A percentile compares a stretch with the other conserved stretches of the same genome.
phyloP scores from a whole-genome alignment of 1,140 invertebrate species.

The Solenopsis fugax region DNA sequence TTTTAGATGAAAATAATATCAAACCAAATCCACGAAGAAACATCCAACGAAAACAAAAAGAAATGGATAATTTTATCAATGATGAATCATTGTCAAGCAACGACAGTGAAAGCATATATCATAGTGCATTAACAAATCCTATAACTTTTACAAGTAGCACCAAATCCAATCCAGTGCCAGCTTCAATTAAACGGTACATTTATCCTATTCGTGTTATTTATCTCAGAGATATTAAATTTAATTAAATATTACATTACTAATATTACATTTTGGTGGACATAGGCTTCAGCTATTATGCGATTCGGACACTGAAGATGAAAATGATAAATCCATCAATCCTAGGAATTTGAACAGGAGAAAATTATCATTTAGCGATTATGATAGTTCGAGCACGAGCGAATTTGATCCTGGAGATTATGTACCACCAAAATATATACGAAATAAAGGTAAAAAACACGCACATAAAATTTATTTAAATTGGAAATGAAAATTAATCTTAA shows the following conservation, averaged over 20 bases:
- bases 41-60: conserved; percentile 44
- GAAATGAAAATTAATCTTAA: background rate
- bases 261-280: conserved; percentile 23
- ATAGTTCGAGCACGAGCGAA: conserved; percentile 83
- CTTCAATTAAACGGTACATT: conserved; percentile 36
- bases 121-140: conserved; percentile 80
- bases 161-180: conserved; percentile 25
- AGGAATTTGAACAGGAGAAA: conserved; percentile 70
- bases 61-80: conserved; percentile 79
- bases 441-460: conserved; percentile 72
- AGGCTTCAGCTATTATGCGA: conserved; percentile 81
- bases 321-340: conserved; percentile 43
- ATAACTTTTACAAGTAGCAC: conserved; percentile 54
- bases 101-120: conserved; percentile 77
- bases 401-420: conserved; percentile 84
- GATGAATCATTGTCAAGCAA: conserved; percentile 76
- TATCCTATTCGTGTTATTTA: background rate
- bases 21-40: conserved; percentile 58
- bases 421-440: conserved; percentile 71
- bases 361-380: conserved; percentile 80
- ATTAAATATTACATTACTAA: background rate
- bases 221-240: background rate
- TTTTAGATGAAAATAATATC: conserved; percentile 69
- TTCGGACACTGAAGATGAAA: conserved; percentile 78
- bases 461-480: conserved; percentile 11